Conservation (phyloP, 2,888 invertebrate species). For the Belgica antarctica region DNA sequence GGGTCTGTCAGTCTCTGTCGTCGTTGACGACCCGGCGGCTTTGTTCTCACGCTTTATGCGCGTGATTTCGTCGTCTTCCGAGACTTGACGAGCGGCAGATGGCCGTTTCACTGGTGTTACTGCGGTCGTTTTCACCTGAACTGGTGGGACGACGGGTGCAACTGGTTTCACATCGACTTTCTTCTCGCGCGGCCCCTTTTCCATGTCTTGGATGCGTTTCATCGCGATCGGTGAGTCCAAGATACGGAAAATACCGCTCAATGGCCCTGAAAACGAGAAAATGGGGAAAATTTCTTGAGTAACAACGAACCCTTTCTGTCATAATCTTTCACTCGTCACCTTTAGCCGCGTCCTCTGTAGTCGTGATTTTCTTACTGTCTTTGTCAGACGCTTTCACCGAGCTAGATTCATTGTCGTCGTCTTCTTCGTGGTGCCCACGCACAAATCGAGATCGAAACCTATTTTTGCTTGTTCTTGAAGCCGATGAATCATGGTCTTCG, state of each 20-base stretch:
- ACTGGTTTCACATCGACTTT: conserved; percentile 71
- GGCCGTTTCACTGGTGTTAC: conserved; percentile 57
- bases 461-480: conserved; percentile 62
- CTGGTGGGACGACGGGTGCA: conserved; percentile 59
- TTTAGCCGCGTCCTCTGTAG: conserved; percentile 84
- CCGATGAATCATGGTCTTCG: conserved; percentile 66
- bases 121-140: conserved; percentile 58
- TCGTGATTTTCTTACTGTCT: conserved; percentile 61
- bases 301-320: no score
- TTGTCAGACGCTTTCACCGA: conserved; percentile 52
- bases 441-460: conserved; percentile 72
- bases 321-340: no score
- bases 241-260: conserved; percentile 84
- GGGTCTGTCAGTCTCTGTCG: conserved; percentile 57
- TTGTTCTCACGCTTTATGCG: conserved; percentile 85
- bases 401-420: conserved; percentile 67
- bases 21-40: conserved; percentile 61
- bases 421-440: conserved; percentile 66
- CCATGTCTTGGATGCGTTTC: conserved; percentile 81
- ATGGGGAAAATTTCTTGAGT: no score
- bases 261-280: conserved; percentile 62
- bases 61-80: conserved; percentile 87
- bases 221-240: conserved; percentile 86
- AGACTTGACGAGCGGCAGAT: conserved; percentile 73
- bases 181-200: conserved; percentile 63